These are phyloP conservation scores for Trematomus loennbergii DNA, from an alignment of 2,113 vertebrate species.

Conservation along the genomic window DNA sequence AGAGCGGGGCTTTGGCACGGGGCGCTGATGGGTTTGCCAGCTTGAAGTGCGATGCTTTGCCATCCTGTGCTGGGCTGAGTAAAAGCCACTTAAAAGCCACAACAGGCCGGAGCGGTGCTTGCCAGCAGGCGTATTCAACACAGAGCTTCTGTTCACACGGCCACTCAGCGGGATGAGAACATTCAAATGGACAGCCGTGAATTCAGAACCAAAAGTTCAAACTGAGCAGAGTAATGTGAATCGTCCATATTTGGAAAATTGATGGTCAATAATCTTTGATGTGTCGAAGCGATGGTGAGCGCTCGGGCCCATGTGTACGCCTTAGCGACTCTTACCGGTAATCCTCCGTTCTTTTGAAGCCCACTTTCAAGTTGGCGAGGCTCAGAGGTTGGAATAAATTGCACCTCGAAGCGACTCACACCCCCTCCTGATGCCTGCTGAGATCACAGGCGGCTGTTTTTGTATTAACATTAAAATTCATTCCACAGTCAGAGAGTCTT, in stretches of 20 bases:
- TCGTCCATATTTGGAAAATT: conserved; percentile 42
- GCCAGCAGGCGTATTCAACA: conserved; percentile 56
- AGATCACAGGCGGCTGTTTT: conserved; percentile 83
- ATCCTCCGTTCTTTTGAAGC: conserved; percentile 80
- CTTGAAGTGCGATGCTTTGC: conserved; percentile 60
- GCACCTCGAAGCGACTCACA: conserved; percentile 76
- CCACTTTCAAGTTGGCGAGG: conserved; percentile 81
- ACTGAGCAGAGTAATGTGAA: conserved; percentile 36
- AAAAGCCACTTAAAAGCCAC: conserved; percentile 68
- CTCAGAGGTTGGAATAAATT: conserved; percentile 81
- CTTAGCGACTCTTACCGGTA: conserved; percentile 67
- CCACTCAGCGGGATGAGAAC: conserved; percentile 34
- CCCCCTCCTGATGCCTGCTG: conserved; percentile 79
- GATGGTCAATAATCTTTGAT: conserved; percentile 76
- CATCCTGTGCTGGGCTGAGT: conserved; percentile 63
- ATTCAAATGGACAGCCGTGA: conserved; percentile 25
- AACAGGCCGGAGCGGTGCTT: conserved; percentile 43
- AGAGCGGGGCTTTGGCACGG: conserved; percentile 59
- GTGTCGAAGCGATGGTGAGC: conserved; percentile 48
- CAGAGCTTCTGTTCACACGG: conserved; percentile 53
- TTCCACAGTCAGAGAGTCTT: conserved; percentile 69
- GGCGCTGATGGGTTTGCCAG: conserved; percentile 58
- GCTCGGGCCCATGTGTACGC: conserved; percentile 32
- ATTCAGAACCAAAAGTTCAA: conserved; percentile 38
- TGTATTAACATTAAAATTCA: conserved; percentile 84